phyloP scores from a whole-genome alignment of 2,113 vertebrate species.

The Grammomys surdaster region DNA sequence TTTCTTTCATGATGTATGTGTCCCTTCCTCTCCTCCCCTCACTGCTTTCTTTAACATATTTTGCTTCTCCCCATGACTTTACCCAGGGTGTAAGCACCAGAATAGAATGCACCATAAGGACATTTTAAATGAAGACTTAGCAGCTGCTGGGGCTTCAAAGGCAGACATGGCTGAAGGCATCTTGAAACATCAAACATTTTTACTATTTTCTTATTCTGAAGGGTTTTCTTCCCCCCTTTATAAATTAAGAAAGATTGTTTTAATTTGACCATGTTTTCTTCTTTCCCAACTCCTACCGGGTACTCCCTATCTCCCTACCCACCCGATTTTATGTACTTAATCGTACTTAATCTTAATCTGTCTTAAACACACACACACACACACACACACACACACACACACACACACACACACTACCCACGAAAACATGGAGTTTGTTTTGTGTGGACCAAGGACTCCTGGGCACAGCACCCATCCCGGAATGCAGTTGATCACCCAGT shows the following conservation, averaged over 20 bases:
- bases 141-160: neutral
- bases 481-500: neutral
- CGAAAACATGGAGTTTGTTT: neutral
- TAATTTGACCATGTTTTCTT: neutral
- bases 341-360: neutral
- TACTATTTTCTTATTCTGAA: neutral
- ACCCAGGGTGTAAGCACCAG: neutral
- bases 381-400: neutral
- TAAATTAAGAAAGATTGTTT: neutral
- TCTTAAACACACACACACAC: neutral
- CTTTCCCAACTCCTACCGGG: neutral
- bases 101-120: neutral
- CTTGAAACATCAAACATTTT: neutral
- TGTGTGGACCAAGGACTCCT: neutral
- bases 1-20: neutral
- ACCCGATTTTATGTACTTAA: neutral
- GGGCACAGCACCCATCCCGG: neutral
- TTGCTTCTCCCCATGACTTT: neutral
- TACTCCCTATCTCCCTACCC: neutral
- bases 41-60: neutral
- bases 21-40: neutral
- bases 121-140: neutral
- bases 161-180: neutral
- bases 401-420: neutral
- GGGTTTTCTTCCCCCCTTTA: neutral